Evolutionary conservation across 2,888 invertebrate species (phyloP).

Genomic region (Synergus laeviventris): DNA sequence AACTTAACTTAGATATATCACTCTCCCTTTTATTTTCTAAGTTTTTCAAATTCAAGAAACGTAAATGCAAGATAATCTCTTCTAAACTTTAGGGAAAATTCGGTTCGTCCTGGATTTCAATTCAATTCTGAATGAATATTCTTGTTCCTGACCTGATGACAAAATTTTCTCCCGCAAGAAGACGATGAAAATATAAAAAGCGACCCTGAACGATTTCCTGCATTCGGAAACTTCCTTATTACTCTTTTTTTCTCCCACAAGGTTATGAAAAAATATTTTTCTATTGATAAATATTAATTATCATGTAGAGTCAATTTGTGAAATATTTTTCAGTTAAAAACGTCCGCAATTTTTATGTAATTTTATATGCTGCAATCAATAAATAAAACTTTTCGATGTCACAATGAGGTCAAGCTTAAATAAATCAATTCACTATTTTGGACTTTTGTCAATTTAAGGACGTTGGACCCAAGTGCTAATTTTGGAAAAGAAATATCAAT

Average conservation of each 20-base stretch:
- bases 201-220: not conserved
- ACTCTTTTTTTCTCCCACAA: not conserved
- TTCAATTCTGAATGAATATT: not conserved
- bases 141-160: not conserved
- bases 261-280: not conserved
- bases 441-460: no score
- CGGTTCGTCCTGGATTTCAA: not conserved
- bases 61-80: conserved; percentile 42
- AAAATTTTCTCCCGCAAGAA: not conserved
- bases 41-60: not conserved
- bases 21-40: conserved; percentile 11
- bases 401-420: no score
- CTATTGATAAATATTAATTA: not conserved
- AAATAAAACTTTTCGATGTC: no score
- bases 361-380: no score
- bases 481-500: no score
- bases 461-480: no score
- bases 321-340: no score
- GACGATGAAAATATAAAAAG: not conserved
- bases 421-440: no score
- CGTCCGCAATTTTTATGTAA: no score
- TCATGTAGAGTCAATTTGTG: no score
- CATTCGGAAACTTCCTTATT: not conserved
- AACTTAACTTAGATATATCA: conserved; percentile 45
- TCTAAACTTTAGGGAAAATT: not conserved